These are phyloP conservation scores for Nemopilema nomurai DNA, from an alignment of 30 jellyfish, hydroid and myxozoan species.

Conservation along the genomic window DNA sequence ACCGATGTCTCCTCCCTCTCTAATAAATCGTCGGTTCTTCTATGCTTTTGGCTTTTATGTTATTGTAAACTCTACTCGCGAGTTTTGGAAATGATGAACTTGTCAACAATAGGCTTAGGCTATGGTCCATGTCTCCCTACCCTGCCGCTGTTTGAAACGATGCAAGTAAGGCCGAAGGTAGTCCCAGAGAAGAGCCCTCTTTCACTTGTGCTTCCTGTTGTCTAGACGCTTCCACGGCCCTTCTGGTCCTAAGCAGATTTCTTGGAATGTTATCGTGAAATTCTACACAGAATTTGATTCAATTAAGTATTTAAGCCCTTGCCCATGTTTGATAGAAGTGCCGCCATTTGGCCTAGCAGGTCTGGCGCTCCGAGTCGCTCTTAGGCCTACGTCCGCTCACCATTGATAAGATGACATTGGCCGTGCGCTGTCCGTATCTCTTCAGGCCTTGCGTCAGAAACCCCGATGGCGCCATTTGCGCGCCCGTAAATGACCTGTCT, in stretches of 20 bases:
- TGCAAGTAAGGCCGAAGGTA: background rate
- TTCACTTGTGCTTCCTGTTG: background rate
- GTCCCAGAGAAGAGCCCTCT: background rate
- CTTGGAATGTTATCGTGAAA: background rate
- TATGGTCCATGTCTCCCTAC: background rate
- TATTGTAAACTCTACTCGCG: no score
- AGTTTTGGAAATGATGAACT: no score
- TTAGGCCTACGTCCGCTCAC: no score
- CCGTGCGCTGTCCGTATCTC: background rate
- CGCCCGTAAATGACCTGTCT: background rate
- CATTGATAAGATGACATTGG: no score
- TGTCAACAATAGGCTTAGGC: background rate
- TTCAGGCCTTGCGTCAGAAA: background rate
- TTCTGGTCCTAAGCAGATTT: background rate
- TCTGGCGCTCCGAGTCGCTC: background rate
- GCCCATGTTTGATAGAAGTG: background rate
- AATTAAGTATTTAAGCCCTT: background rate
- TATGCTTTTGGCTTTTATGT: no score
- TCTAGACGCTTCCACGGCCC: background rate
- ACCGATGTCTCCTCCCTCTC: no score
- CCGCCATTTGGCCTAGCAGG: background rate
- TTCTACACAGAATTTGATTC: background rate
- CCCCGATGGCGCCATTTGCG: background rate
- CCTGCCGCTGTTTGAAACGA: background rate
- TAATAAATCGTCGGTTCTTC: no score